These are phyloP conservation scores for Apis florea DNA, from an alignment of 1,140 invertebrate genomes.

Conservation along the genomic window DNA sequence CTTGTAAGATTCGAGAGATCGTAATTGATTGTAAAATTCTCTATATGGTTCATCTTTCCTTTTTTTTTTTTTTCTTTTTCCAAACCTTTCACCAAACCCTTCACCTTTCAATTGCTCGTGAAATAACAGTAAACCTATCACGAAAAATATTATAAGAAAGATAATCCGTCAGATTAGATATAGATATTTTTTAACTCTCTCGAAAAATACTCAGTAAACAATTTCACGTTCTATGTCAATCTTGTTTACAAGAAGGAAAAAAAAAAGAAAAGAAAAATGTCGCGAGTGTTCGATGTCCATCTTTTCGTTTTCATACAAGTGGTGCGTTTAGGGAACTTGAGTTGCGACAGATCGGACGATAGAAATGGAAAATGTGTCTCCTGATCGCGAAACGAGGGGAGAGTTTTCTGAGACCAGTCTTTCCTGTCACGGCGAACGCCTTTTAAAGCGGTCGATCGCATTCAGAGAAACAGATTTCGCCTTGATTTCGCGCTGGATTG, in stretches of 20 bases:
- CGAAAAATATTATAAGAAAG: no score
- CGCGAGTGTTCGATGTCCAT: background rate
- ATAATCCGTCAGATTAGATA: no score
- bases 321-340: background rate
- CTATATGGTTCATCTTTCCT: background rate
- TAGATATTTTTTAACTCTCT: no score
- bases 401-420: conserved; percentile 71
- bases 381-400: conserved; percentile 57
- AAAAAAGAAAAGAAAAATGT: background rate
- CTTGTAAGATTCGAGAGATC: background rate
- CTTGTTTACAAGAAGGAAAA: background rate
- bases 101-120: no score
- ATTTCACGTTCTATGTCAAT: background rate
- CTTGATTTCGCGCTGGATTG: background rate
- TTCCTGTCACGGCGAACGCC: conserved; percentile 54
- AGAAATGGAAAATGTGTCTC: conserved; percentile 54
- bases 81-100: no score
- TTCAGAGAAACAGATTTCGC: conserved; percentile 51
- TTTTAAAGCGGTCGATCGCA: conserved; percentile 60
- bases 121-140: no score
- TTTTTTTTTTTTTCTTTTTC: background rate
- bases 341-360: conserved; percentile 52
- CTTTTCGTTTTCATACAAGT: background rate
- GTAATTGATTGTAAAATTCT: background rate
- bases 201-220: background rate